These are phyloP conservation scores for Brachionus rotundiformis DNA, from an alignment of 1,140 invertebrate species.

Conservation along the genomic window DNA sequence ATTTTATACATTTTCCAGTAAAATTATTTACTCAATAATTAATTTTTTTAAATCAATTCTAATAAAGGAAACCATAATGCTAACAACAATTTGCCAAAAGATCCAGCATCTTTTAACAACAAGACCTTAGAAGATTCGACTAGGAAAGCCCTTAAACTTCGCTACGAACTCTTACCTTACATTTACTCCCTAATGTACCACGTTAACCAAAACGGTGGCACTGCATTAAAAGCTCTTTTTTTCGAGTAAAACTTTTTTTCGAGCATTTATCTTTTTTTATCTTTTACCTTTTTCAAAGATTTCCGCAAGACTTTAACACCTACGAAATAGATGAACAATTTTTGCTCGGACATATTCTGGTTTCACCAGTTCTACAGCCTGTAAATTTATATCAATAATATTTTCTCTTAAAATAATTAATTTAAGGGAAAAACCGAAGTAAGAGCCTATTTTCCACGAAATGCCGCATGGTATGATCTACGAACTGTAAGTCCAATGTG, in stretches of 20 bases:
- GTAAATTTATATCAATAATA: constrained; percentile 54
- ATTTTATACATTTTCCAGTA: constrained; percentile 63
- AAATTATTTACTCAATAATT: constrained; percentile 20
- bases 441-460: constrained; percentile 29
- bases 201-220: constrained; percentile 71
- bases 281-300: constrained; percentile 54
- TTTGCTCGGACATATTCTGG: constrained; percentile 75
- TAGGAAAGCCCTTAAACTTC: constrained; percentile 69
- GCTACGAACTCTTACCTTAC: constrained; percentile 78
- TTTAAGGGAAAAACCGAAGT: constrained; percentile 58
- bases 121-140: constrained; percentile 46
- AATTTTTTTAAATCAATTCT: neutral
- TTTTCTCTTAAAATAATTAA: neutral
- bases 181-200: constrained; percentile 78
- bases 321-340: constrained; percentile 76
- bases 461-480: constrained; percentile 26
- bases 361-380: constrained; percentile 73
- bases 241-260: constrained; percentile 54
- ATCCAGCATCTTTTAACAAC: constrained; percentile 55
- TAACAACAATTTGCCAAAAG: constrained; percentile 54
- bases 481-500: constrained; percentile 18
- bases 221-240: constrained; percentile 77
- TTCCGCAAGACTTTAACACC: constrained; percentile 67
- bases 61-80: constrained; percentile 59
- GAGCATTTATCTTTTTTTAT: too few relatives aligned